A percentile compares a stretch with the other conserved stretches of the same genome.
phyloP scores from a whole-genome alignment of 2,113 vertebrate genomes.

The Pandion haliaetus region DNA sequence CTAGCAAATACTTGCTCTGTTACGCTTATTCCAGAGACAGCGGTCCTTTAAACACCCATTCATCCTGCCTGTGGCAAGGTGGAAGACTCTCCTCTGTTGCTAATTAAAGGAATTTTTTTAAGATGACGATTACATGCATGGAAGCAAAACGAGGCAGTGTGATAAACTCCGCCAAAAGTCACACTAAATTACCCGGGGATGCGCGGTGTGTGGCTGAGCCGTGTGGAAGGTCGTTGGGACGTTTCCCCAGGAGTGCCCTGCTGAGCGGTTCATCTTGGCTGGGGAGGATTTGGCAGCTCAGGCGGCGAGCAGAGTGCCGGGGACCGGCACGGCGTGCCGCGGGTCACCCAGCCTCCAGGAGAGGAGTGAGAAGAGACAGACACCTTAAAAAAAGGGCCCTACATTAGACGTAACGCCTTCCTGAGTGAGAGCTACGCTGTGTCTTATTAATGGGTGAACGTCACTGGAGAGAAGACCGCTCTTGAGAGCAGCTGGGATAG shows the following conservation, averaged over 20 bases:
- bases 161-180: no score
- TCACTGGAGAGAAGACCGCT: not conserved
- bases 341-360: not conserved
- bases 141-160: not conserved
- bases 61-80: rapidly evolving
- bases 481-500: not conserved
- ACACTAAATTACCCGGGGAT: not conserved
- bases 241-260: not conserved
- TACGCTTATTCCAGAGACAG: not conserved
- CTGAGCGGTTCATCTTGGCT: not conserved
- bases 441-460: no score
- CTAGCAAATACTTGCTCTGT: rapidly evolving
- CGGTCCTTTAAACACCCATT: not conserved
- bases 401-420: no score
- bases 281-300: not conserved
- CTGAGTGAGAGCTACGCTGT: rapidly evolving
- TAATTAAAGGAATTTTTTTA: not conserved
- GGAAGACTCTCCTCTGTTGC: not conserved
- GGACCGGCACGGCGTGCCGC: rapidly evolving
- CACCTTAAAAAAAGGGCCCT: not conserved
- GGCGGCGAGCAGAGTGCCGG: rapidly evolving
- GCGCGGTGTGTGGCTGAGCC: not conserved
- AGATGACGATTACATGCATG: not conserved
- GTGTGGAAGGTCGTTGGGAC: not conserved
- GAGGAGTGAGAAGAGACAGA: not conserved